Base-by-base conservation (phyloP, 2,797 vertebrate genomes). In the Mormyrops attenuatus region DNA sequence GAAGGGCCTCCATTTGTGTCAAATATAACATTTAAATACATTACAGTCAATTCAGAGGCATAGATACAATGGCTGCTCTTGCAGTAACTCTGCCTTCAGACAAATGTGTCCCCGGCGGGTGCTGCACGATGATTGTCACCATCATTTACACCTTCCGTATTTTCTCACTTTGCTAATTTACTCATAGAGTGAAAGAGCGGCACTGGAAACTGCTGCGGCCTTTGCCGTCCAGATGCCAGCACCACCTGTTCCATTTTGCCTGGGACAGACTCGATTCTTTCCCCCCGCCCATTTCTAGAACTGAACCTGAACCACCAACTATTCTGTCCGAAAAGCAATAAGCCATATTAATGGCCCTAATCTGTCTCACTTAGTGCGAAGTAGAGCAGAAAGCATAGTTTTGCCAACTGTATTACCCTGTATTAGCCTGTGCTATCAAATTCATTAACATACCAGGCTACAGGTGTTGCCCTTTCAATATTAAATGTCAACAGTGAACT, bases 191-290 rank as follows among this genome's bases (percentile, higher is more conserved):
- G 95, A 96, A 93, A 93, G 94, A 55, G 94, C 93, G 3, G 80
- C 63, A 63, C 60, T 86, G 87, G 89, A 77, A 38, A 66, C 82
- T 38, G 22, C 85, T 60, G 30, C 85, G 85, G 69, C 30, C 84
- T 50, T 89, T 57, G 84, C 93, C 93, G 93, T 96, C 94, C 95
- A 96, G 95, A 96, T 96, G 95, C 94, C 93, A 93, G 91, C 90
- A 95, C 94, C 96, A 96, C 95, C 95, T 96, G 95, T 94, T 95
- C 93, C 93, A 94, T 96, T 95, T 95, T 96, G 94, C 94, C 92
- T 93, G 93, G 93, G 91, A 93, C 91, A 92, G 91, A 93, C 92
- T 30, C 3, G 5, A 85, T 80, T 50, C 49, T 41, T 69, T 47
- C 34, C 34, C 47, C 15, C 55, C 9, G 6, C 41, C 82, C 53